Percentiles rank a stretch among this genome's conserved stretches.
phyloP scores from a whole-genome alignment of 2,888 invertebrate species.

The Stegophylla sp. region DNA sequence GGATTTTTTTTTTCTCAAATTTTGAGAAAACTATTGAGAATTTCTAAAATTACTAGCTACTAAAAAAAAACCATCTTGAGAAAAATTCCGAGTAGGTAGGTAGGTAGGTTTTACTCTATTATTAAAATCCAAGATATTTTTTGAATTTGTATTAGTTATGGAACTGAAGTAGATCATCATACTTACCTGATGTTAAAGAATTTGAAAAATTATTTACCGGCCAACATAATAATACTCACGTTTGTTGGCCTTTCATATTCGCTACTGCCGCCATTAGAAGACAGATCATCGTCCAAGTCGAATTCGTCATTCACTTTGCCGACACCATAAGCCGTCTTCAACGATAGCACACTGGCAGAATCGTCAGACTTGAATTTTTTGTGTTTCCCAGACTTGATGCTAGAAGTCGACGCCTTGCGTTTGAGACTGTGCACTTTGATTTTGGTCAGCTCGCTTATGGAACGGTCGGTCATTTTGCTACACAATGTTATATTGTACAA shows the following conservation, averaged over 20 bases:
- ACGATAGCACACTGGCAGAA: neutral
- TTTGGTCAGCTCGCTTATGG: neutral
- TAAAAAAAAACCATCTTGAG: no score
- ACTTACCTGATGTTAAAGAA: no score
- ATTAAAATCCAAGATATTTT: no score
- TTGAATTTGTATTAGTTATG: no score
- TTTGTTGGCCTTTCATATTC: neutral
- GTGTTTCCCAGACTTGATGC: neutral
- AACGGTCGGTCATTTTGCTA: neutral
- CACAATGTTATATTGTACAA: no score
- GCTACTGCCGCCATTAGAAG: neutral
- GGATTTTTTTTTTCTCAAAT: no score
- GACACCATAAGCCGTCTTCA: constrained; percentile 11
- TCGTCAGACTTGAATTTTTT: neutral
- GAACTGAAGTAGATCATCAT: no score
- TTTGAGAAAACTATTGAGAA: no score
- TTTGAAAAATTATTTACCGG: no score
- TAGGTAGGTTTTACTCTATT: no score
- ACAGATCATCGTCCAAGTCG: neutral
- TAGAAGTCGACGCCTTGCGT: neutral
- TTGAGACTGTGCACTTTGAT: constrained; percentile 1
- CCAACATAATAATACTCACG: neutral
- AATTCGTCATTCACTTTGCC: neutral
- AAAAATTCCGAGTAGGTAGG: no score
- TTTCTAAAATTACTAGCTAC: no score